Evolutionary conservation across 1,140 invertebrate genomes (phyloP), one percentile per base, ranked within the genome.

Genomic region (Ceratina japonica): DNA sequence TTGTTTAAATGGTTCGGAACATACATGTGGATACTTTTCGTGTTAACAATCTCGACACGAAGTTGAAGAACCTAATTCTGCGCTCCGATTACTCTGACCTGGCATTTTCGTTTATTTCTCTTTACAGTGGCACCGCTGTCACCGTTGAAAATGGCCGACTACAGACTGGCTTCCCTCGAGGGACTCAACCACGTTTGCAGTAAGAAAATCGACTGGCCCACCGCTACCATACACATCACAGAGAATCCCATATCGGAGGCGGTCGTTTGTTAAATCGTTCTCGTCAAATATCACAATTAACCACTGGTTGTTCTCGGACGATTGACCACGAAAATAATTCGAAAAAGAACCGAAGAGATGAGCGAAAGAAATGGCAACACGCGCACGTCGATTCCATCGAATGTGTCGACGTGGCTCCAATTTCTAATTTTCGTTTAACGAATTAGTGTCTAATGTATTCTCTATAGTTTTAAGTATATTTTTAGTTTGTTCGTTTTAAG

Each of bases 191-290:
- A 93, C 80, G 90, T 93, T 70, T 94, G 93, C 85, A 93, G 93
- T 84, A 91, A 92, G 89, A 92, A 91, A 84, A 90, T 92, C 82
- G 91, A 93, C 85, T 92, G 92, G 92, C 94, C 94, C 80, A 94
- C 94, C 80, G 94, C 94, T 59, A 93, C 95, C 85, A 96, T 96
- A 89, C 94, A 95, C 90, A 96, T 96, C 90, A 96, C 95, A 70
- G 95, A 96, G 91, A 96, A 96, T 90, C 95, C 95, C 56, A 96
- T 96, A 91, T 95, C 95, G 80, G 94, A 95, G 86, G 95, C 95
- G 13, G 95, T 95, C 66, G 95, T 95, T 84, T 95, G 95, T 92
- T 96, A 95, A 94, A 90, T 56, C 12, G 52, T 66, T 31, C 64
- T 64, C 52, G 22, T 63, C n/a, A 70, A 71, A 71, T 51, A n/a